phyloP scores from a whole-genome alignment of 2,888 invertebrate genomes.

The Pomacea canaliculata region DNA sequence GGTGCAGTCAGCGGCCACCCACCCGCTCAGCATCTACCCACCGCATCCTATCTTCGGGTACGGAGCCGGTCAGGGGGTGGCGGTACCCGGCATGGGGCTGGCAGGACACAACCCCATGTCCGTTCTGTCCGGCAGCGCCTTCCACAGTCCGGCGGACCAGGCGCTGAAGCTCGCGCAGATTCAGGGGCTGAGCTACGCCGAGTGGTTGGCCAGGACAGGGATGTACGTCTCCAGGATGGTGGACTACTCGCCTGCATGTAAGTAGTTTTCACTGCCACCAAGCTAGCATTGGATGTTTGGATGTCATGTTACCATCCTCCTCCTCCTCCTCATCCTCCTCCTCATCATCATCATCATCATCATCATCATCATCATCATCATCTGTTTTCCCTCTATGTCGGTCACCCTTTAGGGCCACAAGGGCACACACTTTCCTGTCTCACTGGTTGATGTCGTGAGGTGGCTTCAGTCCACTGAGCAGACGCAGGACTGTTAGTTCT shows the following conservation, averaged over 20 bases:
- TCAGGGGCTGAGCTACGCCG: constrained; percentile 68
- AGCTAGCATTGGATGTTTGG: background rate
- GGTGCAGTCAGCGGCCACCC: constrained; percentile 19
- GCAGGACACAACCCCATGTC: constrained; percentile 42
- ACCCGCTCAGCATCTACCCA: constrained; percentile 34
- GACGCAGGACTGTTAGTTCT: too few relatives aligned
- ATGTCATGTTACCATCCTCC: background rate
- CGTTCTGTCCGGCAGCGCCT: constrained; percentile 58
- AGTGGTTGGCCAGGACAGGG: constrained; percentile 91
- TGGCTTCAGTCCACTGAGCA: background rate
- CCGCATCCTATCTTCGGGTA: constrained; percentile 38
- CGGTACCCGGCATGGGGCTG: constrained; percentile 1
- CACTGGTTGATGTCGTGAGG: background rate
- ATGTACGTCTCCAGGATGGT: constrained; percentile 86
- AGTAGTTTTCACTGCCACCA: constrained; percentile 17
- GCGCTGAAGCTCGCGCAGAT: constrained; percentile 61
- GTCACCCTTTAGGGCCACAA: background rate
- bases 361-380: background rate
- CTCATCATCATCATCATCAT: background rate
- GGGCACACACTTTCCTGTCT: too few relatives aligned
- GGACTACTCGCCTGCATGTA: constrained; percentile 59
- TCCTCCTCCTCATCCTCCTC: background rate
- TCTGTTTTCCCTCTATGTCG: background rate
- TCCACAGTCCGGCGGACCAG: constrained; percentile 62
- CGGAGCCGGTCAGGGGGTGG: constrained; percentile 13